These are phyloP conservation scores for Drosophila ananassae DNA, from an alignment of 1,140 invertebrate genomes.

Conservation along the genomic window DNA sequence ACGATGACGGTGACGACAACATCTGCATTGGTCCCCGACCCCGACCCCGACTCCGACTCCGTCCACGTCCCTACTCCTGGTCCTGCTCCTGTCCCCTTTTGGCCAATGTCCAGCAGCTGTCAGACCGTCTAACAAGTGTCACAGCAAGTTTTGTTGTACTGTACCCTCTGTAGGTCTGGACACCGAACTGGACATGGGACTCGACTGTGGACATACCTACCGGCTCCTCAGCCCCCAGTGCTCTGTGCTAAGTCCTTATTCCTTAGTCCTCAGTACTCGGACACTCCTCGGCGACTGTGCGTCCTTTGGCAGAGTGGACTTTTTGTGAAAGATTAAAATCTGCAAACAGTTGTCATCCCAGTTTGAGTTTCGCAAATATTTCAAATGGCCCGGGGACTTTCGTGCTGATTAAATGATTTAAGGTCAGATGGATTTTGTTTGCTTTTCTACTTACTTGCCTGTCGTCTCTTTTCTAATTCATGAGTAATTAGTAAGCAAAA, in stretches of 20 bases:
- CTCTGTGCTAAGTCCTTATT: constrained; percentile 30
- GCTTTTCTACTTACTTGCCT: constrained; percentile 34
- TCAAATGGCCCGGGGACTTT: constrained; percentile 36
- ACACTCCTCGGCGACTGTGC: constrained; percentile 15
- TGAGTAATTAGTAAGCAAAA: constrained; percentile 62
- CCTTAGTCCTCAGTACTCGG: constrained; percentile 38
- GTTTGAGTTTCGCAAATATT: constrained; percentile 77
- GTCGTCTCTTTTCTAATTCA: constrained; percentile 31
- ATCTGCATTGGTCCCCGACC: constrained; percentile 68
- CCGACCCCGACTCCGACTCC: constrained; percentile 20
- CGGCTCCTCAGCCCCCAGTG: background rate
- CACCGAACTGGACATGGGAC: constrained; percentile 60
- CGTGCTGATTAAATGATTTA: constrained; percentile 77
- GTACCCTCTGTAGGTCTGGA: constrained; percentile 17
- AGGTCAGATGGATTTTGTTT: constrained; percentile 66
- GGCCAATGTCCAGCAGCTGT: constrained; percentile 74
- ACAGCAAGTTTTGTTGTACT: constrained; percentile 65
- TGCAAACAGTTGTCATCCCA: constrained; percentile 82
- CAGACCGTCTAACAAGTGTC: constrained; percentile 80
- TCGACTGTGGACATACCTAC: constrained; percentile 39
- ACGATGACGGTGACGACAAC: constrained; percentile 64
- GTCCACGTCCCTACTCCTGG: constrained; percentile 20
- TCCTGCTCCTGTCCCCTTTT: constrained; percentile 9
- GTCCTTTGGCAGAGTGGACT: constrained; percentile 46
- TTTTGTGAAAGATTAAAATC: constrained; percentile 82